Evolutionary conservation across 2,797 vertebrate genomes (phyloP).

Genomic region (Myripristis jacobus): DNA sequence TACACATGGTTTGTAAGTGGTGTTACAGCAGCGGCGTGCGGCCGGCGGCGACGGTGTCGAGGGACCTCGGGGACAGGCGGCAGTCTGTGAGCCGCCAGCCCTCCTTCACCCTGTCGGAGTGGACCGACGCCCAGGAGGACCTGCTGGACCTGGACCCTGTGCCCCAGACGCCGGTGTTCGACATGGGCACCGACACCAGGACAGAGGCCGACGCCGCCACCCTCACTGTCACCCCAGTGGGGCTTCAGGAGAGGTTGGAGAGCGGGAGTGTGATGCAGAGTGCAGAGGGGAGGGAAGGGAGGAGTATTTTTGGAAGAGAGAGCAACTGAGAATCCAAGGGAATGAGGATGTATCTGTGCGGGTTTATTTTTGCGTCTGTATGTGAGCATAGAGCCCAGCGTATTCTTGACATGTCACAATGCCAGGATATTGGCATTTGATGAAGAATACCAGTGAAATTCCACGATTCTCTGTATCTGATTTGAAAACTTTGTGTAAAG

Average conservation of each 20-base stretch:
- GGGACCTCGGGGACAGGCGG: constrained; percentile 87
- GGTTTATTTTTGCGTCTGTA: background rate
- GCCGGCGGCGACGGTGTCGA: constrained; percentile 61
- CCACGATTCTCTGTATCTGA: no score
- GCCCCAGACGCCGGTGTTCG: constrained; percentile 94
- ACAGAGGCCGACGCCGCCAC: constrained; percentile 89
- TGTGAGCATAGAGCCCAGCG: background rate
- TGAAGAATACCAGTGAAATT: no score
- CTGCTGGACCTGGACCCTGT: constrained; percentile 91
- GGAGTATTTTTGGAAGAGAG: background rate
- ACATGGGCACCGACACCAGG: constrained; percentile 90
- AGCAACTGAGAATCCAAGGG: background rate
- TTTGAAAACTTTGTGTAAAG: no score
- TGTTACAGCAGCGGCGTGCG: constrained; percentile 58
- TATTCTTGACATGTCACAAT: no score
- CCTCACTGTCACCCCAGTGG: constrained; percentile 92
- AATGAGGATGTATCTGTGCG: background rate
- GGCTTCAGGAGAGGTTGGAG: constrained; percentile 95
- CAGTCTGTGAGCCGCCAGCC: constrained; percentile 97
- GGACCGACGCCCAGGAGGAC: constrained; percentile 94
- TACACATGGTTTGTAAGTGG: constrained; percentile 86
- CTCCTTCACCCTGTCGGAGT: constrained; percentile 97
- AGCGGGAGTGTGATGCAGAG: background rate
- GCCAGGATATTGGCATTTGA: no score
- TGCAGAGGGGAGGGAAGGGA: background rate